Conservation (phyloP, 2,113 vertebrate species). For the Todiramphus chloris region DNA sequence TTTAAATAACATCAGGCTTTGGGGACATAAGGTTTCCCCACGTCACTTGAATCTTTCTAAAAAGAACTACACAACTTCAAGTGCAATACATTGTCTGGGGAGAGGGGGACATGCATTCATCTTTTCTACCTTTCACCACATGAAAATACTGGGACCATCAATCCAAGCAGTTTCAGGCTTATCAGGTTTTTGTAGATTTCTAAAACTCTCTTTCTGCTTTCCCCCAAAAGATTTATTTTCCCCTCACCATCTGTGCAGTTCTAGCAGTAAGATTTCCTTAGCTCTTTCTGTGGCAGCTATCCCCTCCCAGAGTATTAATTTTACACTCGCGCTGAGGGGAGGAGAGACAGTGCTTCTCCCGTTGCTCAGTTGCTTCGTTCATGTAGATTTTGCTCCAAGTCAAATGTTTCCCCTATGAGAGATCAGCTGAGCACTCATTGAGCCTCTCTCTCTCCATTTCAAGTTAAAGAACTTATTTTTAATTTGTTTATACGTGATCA, state of each 20-base stretch:
- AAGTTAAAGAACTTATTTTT: not conserved
- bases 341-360: not conserved
- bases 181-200: not conserved
- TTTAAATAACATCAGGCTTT: not conserved
- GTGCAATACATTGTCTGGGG: not conserved
- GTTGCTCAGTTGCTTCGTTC: not conserved
- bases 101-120: not conserved
- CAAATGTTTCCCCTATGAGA: not conserved
- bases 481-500: not conserved
- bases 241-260: not conserved
- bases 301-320: not conserved
- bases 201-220: not conserved
- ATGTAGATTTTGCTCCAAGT: not conserved
- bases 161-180: not conserved
- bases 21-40: not conserved
- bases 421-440: not conserved
- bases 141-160: not conserved
- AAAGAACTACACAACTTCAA: not conserved
- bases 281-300: not conserved
- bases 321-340: not conserved
- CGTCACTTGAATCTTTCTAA: not conserved
- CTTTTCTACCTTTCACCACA: not conserved
- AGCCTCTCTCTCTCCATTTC: not conserved
- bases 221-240: not conserved
- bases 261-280: not conserved